Evolutionary conservation across 2,888 invertebrate species (phyloP).

Genomic region (Seira ritae): DNA sequence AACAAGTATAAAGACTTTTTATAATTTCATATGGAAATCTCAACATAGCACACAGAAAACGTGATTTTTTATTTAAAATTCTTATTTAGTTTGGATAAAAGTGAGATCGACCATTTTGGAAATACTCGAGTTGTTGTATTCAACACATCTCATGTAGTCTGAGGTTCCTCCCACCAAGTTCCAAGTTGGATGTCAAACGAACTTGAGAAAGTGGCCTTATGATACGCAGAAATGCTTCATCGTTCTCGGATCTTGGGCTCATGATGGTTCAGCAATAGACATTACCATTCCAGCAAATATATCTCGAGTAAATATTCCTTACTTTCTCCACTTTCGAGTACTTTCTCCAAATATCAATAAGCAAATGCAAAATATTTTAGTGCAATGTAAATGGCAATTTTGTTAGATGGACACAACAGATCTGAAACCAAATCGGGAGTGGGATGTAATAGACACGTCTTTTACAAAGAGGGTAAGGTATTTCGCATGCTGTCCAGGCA

Average conservation of each 20-base stretch:
- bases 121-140: constrained; percentile 79
- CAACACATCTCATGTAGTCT: constrained; percentile 79
- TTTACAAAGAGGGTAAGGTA: constrained; percentile 49
- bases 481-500: constrained; percentile 53
- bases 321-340: no score
- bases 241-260: constrained; percentile 84
- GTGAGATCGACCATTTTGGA: constrained; percentile 80
- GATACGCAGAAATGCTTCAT: constrained; percentile 83
- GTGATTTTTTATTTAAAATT: not conserved
- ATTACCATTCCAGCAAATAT: constrained; percentile 45
- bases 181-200: constrained; percentile 76
- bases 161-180: constrained; percentile 85
- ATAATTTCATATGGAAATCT: not conserved
- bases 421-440: constrained; percentile 68
- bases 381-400: not conserved
- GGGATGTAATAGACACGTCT: constrained; percentile 61
- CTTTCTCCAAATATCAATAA: not conserved
- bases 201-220: constrained; percentile 85
- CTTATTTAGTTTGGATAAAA: constrained; percentile 80
- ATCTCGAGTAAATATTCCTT: constrained; percentile 24
- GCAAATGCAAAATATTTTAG: constrained; percentile 3
- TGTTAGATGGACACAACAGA: constrained; percentile 65
- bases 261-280: constrained; percentile 48
- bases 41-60: not conserved
- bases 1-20: constrained; percentile 77